Evolutionary conservation across 2,797 vertebrate genomes (phyloP), one percentile per base, ranked within the genome.

Genomic region (Peromyscus eremicus): DNA sequence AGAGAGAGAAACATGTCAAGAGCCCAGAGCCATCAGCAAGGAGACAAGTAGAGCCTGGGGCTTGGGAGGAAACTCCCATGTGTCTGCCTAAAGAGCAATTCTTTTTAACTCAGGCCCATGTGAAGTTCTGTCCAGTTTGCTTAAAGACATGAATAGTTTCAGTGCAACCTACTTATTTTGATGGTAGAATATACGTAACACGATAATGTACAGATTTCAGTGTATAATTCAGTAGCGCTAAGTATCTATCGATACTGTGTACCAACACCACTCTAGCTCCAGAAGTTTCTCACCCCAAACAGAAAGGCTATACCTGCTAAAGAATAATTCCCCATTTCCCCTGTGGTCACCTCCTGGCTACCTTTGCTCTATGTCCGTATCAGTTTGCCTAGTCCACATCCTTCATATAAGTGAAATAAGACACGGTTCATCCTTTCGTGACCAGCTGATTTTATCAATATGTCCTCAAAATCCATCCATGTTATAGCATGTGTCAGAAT

Each of bases 101-200:
- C 73, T 62, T 94, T 90, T 68, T 81, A 85, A 5, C 66, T 79
- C 70, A 91, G 75, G 40, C 52, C 76, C 79, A 34, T 73, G 34
- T 70, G 60, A n/a, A 34, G 8, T 85, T 86, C 84, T 70, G 43
- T 92, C 37, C 52, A 64, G 34, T 64, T 49, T 79, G 43, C 32
- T 94, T 94, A 34, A 95, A 92, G 73, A 86, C 62, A 75, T 32
- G 52, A 91, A 60, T 83, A 84, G 32, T 52, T 91, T 49, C 46
- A 34, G n/a, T 25, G 49, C 49, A n/a, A 68, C 73, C 34, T 76
- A n/a, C 57, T 94, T 92, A 76, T 84, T 62, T 32, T 62, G 60
- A 32, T 25, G 40, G 76, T 43, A 94, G 37, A 89, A 34, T 73
- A 92, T 1, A 46, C 29, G 34, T 27, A 66, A 49, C 76, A 64